Percentiles rank a stretch among this genome's conserved stretches.
These are phyloP conservation scores for Drosophila meridiana DNA, from an alignment of 2,888 invertebrate species.

Conservation along the genomic window DNA sequence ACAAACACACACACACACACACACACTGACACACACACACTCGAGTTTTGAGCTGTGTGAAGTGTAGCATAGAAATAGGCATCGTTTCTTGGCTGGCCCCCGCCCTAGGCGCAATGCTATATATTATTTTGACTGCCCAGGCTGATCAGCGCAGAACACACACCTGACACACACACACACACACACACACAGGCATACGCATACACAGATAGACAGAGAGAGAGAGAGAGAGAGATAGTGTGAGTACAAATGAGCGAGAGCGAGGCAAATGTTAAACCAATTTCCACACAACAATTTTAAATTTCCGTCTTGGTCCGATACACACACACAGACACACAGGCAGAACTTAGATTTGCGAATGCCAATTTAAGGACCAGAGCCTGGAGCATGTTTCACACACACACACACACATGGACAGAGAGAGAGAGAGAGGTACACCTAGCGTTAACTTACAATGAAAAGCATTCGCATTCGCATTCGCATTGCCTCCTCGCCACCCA, in stretches of 20 bases:
- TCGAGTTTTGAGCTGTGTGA: conserved; percentile 59
- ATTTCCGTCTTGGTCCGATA: conserved; percentile 58
- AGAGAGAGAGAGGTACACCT: conserved; percentile 16
- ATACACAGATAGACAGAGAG: background rate
- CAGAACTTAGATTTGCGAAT: conserved; percentile 69
- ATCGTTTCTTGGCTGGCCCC: conserved; percentile 22
- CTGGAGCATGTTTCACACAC: conserved; percentile 32
- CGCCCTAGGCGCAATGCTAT: conserved; percentile 33
- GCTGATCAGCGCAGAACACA: conserved; percentile 52
- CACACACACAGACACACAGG: conserved; percentile 35
- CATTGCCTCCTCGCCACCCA: background rate
- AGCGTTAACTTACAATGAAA: conserved; percentile 71
- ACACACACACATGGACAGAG: background rate
- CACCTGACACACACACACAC: conserved; percentile 50
- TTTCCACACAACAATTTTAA: conserved; percentile 75
- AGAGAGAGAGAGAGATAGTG: background rate
- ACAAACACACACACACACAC: conserved; percentile 25
- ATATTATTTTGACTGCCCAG: conserved; percentile 53
- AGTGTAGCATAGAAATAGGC: conserved; percentile 60
- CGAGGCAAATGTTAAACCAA: conserved; percentile 65
- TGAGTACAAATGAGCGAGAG: conserved; percentile 6
- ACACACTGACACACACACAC: conserved; percentile 19
- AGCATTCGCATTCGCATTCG: conserved; percentile 49
- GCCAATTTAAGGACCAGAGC: conserved; percentile 62
- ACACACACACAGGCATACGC: conserved; percentile 9